Percentiles rank a stretch among this genome's conserved stretches.
Conservation (phyloP, 2,888 invertebrate genomes). For the Acronicta leporina region DNA sequence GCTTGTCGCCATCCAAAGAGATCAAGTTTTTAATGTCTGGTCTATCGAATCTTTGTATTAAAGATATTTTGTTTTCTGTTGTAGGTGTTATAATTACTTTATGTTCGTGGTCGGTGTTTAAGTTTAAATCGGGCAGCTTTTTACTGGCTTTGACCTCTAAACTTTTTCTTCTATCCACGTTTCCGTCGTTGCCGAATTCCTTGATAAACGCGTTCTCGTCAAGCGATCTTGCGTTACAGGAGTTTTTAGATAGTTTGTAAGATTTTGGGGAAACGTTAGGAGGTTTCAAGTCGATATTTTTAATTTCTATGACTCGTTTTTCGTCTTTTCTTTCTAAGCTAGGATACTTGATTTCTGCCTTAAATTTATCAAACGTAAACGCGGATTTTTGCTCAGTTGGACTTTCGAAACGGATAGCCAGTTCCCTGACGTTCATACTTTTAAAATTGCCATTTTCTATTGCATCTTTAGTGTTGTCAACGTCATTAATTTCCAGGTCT, state of each 20-base stretch:
- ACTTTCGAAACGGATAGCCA: conserved; percentile 91
- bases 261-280: conserved; percentile 85
- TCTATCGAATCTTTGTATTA: conserved; percentile 86
- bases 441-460: conserved; percentile 78
- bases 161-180: conserved; percentile 88
- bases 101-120: conserved; percentile 73
- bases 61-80: conserved; percentile 90
- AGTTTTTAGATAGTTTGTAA: conserved; percentile 88
- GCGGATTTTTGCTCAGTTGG: conserved; percentile 89
- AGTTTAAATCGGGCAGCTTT: conserved; percentile 83
- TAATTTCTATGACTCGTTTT: conserved; percentile 61
- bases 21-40: conserved; percentile 76
- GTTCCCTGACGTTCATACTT: conserved; percentile 88
- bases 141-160: conserved; percentile 90
- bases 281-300: conserved; percentile 62
- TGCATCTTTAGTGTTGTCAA: conserved; percentile 58
- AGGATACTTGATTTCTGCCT: conserved; percentile 80
- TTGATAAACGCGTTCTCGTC: conserved; percentile 93
- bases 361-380: conserved; percentile 88
- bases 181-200: conserved; percentile 88
- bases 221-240: conserved; percentile 91
- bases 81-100: conserved; percentile 88
- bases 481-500: conserved; percentile 61
- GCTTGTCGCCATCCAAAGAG: conserved; percentile 85
- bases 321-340: conserved; percentile 75